Base-by-base conservation (phyloP, 2,888 invertebrate genomes). In the Drosophila testacea region DNA sequence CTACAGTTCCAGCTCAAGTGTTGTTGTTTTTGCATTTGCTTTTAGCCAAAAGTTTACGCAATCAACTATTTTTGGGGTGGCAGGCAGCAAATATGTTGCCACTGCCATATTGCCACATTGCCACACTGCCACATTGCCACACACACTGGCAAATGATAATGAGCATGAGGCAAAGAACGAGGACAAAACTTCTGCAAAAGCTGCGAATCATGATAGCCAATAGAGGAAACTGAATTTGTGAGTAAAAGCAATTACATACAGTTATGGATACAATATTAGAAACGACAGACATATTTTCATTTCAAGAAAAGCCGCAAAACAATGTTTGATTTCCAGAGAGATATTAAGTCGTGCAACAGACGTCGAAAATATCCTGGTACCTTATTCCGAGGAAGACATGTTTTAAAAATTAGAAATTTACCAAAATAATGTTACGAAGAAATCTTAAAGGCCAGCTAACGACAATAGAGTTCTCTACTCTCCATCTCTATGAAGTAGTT, bases 21-120 rank as follows among this genome's bases (percentile, higher is more conserved):
- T 60, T 46, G 57, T 55, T 61, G 64, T 81, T 77, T 75, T 67
- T 79, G 69, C 48, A 56, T 59, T 52, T 73, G 77, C 70, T 77
- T 68, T 73, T 47, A 72, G 72, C 66, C 69, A 66, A 76, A 83
- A 83, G 83, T 83, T 83, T 83, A 83, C 83, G 77, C 83, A 83
- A 77, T 80, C 67, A 74, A 77, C 77, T 80, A 74, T 72, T 62
- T 76, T 76, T 67, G 27, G 60, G 41, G 44, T 27, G 11, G 16
- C 34, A 57, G n/a, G 16, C 34, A 57, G n/a, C 30, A 70, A 74
- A 70, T 74, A 70, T 74, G 70, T 41, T 70, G 66, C 75, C 61
- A 62, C 61, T 56, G 56, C 51, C 65, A 60, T 41, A 60, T 22
- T 27, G 36, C 46, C 44, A 28, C 54, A 57, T 47, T 42, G 62